Conservation (phyloP, 92 coral and sea anemone genomes). For the Porites evermanni region DNA sequence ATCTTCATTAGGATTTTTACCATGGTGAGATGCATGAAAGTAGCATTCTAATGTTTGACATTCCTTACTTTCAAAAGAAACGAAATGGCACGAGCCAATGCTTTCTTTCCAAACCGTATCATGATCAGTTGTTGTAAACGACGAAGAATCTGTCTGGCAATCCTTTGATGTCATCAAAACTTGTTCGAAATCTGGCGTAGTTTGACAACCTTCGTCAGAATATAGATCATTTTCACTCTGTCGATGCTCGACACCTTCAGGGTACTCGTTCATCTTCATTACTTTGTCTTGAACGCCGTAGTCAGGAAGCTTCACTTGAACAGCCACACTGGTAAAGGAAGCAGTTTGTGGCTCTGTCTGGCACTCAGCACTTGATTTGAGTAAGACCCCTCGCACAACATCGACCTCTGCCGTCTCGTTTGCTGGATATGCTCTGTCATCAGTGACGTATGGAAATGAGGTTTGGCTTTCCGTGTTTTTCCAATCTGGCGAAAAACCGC, state of each 20-base stretch:
- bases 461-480: slow-evolving; percentile 20
- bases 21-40: neutral
- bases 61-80: slow-evolving; percentile 18
- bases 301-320: neutral
- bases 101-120: neutral
- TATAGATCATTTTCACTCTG: neutral
- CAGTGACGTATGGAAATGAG: neutral
- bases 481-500: neutral
- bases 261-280: neutral
- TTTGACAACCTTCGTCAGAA: slow-evolving; percentile 11
- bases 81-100: neutral
- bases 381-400: neutral
- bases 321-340: slow-evolving; percentile 7
- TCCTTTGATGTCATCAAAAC: neutral
- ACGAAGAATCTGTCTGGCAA: neutral
- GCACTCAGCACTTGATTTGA: slow-evolving; percentile 8
- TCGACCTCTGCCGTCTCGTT: neutral
- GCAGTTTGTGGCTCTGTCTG: slow-evolving; percentile 20
- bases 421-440: slow-evolving; percentile 2
- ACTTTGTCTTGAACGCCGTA: neutral
- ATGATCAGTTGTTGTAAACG: neutral
- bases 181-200: neutral
- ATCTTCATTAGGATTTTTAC: neutral
- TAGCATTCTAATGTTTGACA: slow-evolving; percentile 14
- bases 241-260: neutral